Evolutionary conservation across 2,888 invertebrate genomes (phyloP).

Genomic region (Nineta flava): DNA sequence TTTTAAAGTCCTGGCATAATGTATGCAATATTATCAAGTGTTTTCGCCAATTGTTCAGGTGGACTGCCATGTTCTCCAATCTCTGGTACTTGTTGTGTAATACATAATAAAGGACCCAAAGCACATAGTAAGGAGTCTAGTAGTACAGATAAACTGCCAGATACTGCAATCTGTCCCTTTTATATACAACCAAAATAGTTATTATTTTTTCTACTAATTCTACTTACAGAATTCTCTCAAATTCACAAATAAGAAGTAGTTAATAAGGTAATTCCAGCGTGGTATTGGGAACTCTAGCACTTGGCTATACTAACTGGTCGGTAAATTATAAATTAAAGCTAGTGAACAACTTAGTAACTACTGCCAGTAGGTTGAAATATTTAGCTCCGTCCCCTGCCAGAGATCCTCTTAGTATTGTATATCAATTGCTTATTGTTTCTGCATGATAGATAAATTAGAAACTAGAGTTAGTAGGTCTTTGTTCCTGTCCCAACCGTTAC

Average conservation of each 20-base stretch:
- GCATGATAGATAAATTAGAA: no score
- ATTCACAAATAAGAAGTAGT: background rate
- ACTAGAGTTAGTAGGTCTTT: no score
- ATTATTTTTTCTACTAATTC: background rate
- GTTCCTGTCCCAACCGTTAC: no score
- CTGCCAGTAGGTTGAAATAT: no score
- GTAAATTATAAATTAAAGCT: no score
- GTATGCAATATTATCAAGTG: slow-evolving; percentile 87
- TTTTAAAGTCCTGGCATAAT: slow-evolving; percentile 75
- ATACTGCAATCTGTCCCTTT: slow-evolving; percentile 86
- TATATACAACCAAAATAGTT: slow-evolving; percentile 14
- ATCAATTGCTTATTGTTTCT: no score
- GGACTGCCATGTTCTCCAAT: slow-evolving; percentile 46
- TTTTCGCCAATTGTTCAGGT: slow-evolving; percentile 33
- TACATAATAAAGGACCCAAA: slow-evolving; percentile 71
- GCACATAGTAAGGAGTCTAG: slow-evolving; percentile 86
- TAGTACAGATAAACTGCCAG: slow-evolving; percentile 83
- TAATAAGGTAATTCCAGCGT: background rate
- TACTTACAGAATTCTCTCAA: background rate
- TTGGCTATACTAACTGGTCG: no score
- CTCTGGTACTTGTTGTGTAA: slow-evolving; percentile 70
- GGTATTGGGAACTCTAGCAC: no score
- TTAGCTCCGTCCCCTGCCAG: no score
- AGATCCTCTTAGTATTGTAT: no score
- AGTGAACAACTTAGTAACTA: no score